Evolutionary conservation across 2,888 invertebrate genomes (phyloP), one percentile per base, ranked within the genome.

Genomic region (Pemphredon lugubris): DNA sequence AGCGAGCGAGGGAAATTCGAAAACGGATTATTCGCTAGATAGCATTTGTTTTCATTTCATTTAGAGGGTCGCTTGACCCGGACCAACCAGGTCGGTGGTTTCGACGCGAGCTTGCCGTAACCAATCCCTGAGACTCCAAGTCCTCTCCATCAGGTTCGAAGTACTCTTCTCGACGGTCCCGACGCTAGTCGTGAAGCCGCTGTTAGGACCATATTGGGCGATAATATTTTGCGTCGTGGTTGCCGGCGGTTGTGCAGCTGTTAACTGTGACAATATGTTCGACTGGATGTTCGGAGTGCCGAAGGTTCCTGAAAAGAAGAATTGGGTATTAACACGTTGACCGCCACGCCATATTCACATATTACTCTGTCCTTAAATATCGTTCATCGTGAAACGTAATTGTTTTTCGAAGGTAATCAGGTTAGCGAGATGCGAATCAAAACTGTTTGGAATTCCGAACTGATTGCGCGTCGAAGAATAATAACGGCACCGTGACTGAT

Each of bases 111-210:
- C 88, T 86, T 93, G 93, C 13, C 93, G 90, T 65, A 94, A 86
- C 94, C 94, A 94, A 81, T 94, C 93, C 69, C 93, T 90, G 66
- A 94, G 89, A 80, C 93, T 93, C 59, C 93, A 90, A 0, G 94
- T 93, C 32, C 94, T 90, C 82, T 94, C 94, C 48, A 93, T 93
- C 57, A 94, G 86, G 58, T 92, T 93, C 5, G 93, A 92, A 1
- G 93, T 92, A 18, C 92, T 92, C 21, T 92, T 91, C 84, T 91
- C 80, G 78, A 93, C 84, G 4, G 86, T 88, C 3, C 89, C 87
- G n/a, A 90, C 89, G 70, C 89, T 90, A 21, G 89, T 88, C 4
- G 89, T 87, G 59, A 84, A 90, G 14, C 89, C 89, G 58, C 87
- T 90, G 54, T 83, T 87, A 2, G 88, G 88, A 4, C 88, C 90